Evolutionary conservation across 2,888 invertebrate genomes (phyloP).

Genomic region (Eristalinus sepulchralis): DNA sequence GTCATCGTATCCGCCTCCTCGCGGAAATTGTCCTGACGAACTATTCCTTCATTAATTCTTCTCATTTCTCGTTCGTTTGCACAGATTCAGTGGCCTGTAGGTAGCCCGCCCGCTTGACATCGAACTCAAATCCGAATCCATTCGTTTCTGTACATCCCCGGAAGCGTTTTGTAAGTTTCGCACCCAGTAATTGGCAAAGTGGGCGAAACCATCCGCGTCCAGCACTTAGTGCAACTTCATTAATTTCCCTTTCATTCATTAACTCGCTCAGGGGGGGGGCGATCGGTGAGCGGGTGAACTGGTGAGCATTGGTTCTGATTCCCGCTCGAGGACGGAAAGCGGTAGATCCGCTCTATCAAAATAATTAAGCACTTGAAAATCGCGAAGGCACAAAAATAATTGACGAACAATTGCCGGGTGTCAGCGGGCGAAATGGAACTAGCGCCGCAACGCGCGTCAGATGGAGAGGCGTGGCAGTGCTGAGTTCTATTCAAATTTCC

Average conservation of each 20-base stretch:
- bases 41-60: conserved; percentile 41
- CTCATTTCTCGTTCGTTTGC: not conserved
- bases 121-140: not conserved
- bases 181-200: conserved; percentile 41
- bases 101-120: not conserved
- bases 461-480: not conserved
- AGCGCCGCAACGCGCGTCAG: not conserved
- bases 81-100: not conserved
- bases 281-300: not conserved
- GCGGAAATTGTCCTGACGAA: conserved; percentile 25
- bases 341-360: conserved; percentile 26
- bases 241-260: conserved; percentile 45
- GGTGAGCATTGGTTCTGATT: not conserved
- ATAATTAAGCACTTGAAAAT: conserved; percentile 52
- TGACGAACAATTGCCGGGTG: conserved; percentile 45
- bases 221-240: conserved; percentile 50
- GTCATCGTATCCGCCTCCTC: not conserved
- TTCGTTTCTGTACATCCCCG: conserved; percentile 8
- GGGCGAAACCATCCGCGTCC: conserved; percentile 22
- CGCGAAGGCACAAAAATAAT: conserved; percentile 46
- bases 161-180: conserved; percentile 36
- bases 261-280: conserved; percentile 10
- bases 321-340: conserved; percentile 12
- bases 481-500: conserved; percentile 38
- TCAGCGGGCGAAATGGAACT: conserved; percentile 1